Evolutionary conservation across 2,113 vertebrate genomes (phyloP).

Genomic region (Erythrocebus patas): DNA sequence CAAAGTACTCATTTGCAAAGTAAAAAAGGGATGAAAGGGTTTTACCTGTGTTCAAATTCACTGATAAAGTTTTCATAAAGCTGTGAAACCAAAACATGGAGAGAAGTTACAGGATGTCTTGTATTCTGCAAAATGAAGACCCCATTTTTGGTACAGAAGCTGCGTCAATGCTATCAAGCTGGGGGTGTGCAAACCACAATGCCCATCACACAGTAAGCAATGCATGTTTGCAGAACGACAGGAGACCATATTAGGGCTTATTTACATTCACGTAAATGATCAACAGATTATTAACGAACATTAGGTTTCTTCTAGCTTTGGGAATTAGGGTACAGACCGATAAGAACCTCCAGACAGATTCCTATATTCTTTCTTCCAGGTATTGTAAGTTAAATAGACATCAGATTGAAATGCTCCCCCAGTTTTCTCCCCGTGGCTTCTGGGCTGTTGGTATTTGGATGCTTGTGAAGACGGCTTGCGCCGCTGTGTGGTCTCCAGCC

Average conservation of each 20-base stretch:
- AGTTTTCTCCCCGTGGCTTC: too few relatives aligned
- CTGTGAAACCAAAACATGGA: conserved; percentile 77
- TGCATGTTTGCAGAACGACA: neutral
- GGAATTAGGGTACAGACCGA: neutral
- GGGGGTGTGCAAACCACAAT: neutral
- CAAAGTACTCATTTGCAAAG: neutral
- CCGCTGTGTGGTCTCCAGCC: neutral
- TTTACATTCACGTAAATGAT: neutral
- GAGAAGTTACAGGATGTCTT: neutral
- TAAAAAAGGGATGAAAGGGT: neutral
- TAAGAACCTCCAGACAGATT: neutral
- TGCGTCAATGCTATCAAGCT: neutral
- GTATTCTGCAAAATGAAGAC: neutral
- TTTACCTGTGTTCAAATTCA: conserved; percentile 98
- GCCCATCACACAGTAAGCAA: accelerated
- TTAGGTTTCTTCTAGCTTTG: neutral
- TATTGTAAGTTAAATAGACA: neutral
- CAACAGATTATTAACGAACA: neutral
- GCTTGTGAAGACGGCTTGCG: neutral
- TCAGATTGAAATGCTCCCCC: neutral
- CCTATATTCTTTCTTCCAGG: neutral
- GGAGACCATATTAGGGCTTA: neutral
- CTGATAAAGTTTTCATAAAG: conserved; percentile 98
- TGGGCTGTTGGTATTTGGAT: neutral
- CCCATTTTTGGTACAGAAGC: neutral